A percentile compares a stretch with the other conserved stretches of the same genome.
Evolutionary conservation across 2,888 invertebrate species (phyloP).

Genomic region (Noctua comes): DNA sequence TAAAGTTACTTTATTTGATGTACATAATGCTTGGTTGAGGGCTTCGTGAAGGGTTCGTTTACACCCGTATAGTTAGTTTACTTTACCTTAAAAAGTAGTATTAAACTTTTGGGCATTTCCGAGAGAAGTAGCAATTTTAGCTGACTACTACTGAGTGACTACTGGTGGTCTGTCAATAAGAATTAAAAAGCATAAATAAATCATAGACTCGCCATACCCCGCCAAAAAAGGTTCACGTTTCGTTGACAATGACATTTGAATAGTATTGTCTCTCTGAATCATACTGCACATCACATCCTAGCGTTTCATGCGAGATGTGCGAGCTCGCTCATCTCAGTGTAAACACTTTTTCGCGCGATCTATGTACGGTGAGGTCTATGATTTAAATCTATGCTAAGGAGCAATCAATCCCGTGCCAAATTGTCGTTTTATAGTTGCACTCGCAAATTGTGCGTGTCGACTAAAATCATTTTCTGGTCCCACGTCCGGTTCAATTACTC

Average conservation of each 20-base stretch:
- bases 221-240: background rate
- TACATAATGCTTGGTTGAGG: too few species aligned
- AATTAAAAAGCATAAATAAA: background rate
- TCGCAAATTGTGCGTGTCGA: constrained; percentile 1
- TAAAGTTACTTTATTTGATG: too few species aligned
- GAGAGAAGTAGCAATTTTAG: background rate
- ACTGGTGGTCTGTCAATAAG: background rate
- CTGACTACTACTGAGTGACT: background rate
- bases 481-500: constrained; percentile 9
- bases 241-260: background rate
- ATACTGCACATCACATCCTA: background rate
- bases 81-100: too few species aligned
- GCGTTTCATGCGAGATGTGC: background rate
- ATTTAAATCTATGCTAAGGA: background rate
- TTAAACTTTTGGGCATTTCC: constrained; percentile 1
- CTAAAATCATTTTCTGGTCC: background rate
- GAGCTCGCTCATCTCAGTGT: background rate
- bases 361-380: background rate
- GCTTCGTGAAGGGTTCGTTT: too few species aligned
- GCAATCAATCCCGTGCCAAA: background rate
- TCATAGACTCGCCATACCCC: background rate
- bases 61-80: too few species aligned
- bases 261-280: background rate
- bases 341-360: background rate
- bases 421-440: background rate